Evolutionary conservation across 2,888 invertebrate species (phyloP), one percentile per base, ranked within the genome.

Genomic region (Erpobdella octoculata): DNA sequence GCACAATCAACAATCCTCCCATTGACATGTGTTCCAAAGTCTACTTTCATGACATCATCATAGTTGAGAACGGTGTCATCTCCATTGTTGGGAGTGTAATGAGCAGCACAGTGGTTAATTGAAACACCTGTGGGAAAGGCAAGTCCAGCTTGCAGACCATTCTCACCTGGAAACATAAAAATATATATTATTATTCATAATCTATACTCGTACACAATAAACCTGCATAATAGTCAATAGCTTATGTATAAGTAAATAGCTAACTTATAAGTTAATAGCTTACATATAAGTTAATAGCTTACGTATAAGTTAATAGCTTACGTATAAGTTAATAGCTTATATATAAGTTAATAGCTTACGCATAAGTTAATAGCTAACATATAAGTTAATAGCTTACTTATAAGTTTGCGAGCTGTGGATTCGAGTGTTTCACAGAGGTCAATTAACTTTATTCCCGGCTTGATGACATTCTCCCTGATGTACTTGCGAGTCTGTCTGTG

Each of bases 391-490:
- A 41, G 36, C 69, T 69, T 15, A 69, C 61, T 91, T 77, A 98
- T 97, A 74, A 97, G 85, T 78, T 89, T 89, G 36, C 98, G 88
- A 3, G 95, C 92, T 5, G 91, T 93, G 25, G 89, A 89, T 83
- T 98, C 98, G 71, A 98, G 85, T 80, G 94, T 93, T 82, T 97
- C 95, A 83, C 86, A 86, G 74, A 98, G 97, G 83, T 97, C 89
- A 78, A 96, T 94, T 96, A 99, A 97, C 0, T 91, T 92, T 94
- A 97, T 95, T 71, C 97, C 98, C 0, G 98, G 95, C 84, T 95
- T 94, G 59, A 98, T 92, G 88, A 90, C 94, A 71, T 89, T 88
- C 21, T 36, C 48, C 81, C 90, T 90, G 83, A 98, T 95, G 80
- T 94, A 89, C 81, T 91, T 88, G 69, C 95, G 87, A 18, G 94